phyloP scores from a whole-genome alignment of 2,888 invertebrate genomes.

The Sarcophaga carnaria region DNA sequence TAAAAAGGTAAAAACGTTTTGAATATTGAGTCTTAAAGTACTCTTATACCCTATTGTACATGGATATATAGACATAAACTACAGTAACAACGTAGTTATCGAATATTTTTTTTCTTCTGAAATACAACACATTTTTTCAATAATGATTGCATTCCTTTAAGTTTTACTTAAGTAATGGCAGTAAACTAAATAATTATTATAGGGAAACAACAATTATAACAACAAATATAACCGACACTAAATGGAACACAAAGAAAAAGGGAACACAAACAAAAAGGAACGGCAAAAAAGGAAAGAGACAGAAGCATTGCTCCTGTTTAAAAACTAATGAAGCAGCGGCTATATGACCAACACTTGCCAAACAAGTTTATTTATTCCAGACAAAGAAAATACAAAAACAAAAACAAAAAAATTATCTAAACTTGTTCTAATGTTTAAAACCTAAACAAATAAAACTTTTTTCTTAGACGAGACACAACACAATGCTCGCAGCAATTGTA shows the following conservation, averaged over 20 bases:
- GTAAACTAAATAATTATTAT: background rate
- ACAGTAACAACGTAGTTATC: too few relatives aligned
- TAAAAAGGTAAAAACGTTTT: too few relatives aligned
- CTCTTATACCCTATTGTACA: too few relatives aligned
- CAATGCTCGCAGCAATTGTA: too few relatives aligned
- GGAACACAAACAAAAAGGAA: constrained; percentile 24
- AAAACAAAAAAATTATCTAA: background rate
- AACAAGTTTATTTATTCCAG: constrained; percentile 42
- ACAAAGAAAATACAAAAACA: constrained; percentile 16
- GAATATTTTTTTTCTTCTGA: too few relatives aligned
- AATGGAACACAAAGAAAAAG: constrained; percentile 16
- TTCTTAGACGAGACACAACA: too few relatives aligned
- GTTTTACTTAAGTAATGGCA: background rate
- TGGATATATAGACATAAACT: too few relatives aligned
- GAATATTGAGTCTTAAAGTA: too few relatives aligned
- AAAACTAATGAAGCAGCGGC: background rate
- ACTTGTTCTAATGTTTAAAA: too few relatives aligned
- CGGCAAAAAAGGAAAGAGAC: constrained; percentile 20
- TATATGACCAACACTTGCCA: constrained; percentile 27
- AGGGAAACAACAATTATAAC: constrained; percentile 28
- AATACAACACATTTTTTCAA: background rate
- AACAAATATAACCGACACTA: constrained; percentile 47
- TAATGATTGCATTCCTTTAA: constrained; percentile 20
- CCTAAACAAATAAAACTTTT: too few relatives aligned
- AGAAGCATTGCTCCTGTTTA: background rate